Evolutionary conservation across 1,140 invertebrate genomes (phyloP).

Genomic region (Trichogramma pretiosum): DNA sequence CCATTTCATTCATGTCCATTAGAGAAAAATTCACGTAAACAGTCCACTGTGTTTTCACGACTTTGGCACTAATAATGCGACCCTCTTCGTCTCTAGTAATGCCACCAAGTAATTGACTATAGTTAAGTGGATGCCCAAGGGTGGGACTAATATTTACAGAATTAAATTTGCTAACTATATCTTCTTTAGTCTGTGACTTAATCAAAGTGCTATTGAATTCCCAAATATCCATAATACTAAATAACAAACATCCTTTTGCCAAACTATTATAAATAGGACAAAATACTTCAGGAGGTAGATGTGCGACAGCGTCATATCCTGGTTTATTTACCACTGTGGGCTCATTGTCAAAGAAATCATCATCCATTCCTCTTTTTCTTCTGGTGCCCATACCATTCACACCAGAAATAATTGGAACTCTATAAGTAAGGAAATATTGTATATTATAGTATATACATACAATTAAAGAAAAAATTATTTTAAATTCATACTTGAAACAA

Average conservation of each 20-base stretch:
- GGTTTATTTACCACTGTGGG: constrained; percentile 21
- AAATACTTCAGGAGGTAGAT: constrained; percentile 46
- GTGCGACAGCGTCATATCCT: constrained; percentile 47
- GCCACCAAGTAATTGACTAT: constrained; percentile 55
- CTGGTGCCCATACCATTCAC: constrained; percentile 14
- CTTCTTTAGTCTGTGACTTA: constrained; percentile 47
- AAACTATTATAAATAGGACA: constrained; percentile 51
- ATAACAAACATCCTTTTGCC: constrained; percentile 51
- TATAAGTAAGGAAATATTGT: constrained; percentile 17
- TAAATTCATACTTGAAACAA: constrained; percentile 53
- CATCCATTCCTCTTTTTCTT: constrained; percentile 24
- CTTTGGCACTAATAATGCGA: constrained; percentile 54
- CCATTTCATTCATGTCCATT: constrained; percentile 54
- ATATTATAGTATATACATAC: not conserved
- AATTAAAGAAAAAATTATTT: constrained; percentile 7
- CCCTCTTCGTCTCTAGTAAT: constrained; percentile 50
- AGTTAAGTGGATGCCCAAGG: constrained; percentile 58
- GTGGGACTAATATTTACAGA: constrained; percentile 50
- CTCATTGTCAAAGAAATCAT: constrained; percentile 36
- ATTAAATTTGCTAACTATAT: constrained; percentile 57
- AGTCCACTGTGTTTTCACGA: constrained; percentile 55
- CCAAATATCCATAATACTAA: constrained; percentile 65
- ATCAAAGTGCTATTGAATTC: constrained; percentile 51
- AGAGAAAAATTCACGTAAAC: constrained; percentile 58
- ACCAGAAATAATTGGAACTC: constrained; percentile 35